These are phyloP conservation scores for Chelmon rostratus DNA, from an alignment of 2,797 vertebrate genomes.

Conservation along the genomic window DNA sequence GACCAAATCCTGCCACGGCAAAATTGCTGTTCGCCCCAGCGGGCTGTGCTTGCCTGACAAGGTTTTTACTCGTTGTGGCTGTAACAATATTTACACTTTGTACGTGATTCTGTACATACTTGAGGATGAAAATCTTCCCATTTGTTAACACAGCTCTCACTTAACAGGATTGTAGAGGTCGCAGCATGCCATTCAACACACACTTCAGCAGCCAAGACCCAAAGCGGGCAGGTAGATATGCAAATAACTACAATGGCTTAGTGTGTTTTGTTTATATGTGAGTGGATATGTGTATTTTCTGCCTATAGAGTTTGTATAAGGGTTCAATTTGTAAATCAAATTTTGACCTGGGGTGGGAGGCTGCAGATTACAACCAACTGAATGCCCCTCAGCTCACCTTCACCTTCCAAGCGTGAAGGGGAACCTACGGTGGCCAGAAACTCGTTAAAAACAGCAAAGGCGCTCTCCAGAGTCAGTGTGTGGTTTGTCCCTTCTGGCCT, in stretches of 20 bases:
- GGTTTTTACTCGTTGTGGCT: neutral
- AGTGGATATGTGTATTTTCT: neutral
- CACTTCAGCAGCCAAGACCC: conserved; percentile 93
- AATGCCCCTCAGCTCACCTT: too few species aligned
- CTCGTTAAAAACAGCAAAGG: too few species aligned
- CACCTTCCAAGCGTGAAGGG: too few species aligned
- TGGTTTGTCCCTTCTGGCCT: too few species aligned
- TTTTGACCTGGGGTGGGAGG: too few species aligned
- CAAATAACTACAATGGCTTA: fast-evolving
- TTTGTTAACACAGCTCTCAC: neutral
- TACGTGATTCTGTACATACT: neutral
- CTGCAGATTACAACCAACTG: too few species aligned
- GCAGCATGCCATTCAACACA: conserved; percentile 93
- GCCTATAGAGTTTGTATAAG: too few species aligned
- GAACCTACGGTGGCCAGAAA: too few species aligned
- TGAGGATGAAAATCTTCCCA: neutral
- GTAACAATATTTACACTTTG: neutral
- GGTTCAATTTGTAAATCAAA: too few species aligned
- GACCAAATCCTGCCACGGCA: neutral
- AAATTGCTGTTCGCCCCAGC: neutral
- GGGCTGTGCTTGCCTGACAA: neutral
- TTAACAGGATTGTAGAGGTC: conserved; percentile 83
- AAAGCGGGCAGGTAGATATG: conserved; percentile 83
- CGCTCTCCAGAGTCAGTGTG: too few species aligned
- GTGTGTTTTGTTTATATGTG: neutral